These are phyloP conservation scores for Gymnocheta viridis DNA, from an alignment of 2,888 invertebrate genomes.

Conservation along the genomic window DNA sequence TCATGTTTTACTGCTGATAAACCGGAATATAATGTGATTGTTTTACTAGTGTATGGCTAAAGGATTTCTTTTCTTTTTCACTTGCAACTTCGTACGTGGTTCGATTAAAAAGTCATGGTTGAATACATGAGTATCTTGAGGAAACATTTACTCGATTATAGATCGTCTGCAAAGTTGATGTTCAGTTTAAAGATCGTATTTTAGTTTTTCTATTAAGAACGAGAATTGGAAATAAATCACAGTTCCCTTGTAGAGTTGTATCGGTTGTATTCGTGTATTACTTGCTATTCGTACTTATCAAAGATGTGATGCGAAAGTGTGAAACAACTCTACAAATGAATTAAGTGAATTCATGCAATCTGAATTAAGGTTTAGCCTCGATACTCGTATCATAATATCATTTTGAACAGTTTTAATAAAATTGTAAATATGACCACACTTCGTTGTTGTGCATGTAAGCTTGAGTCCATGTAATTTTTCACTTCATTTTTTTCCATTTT, in stretches of 20 bases:
- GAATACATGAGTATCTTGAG: not conserved
- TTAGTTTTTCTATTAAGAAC: too few relatives aligned
- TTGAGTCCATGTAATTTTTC: constrained; percentile 2
- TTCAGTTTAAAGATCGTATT: too few relatives aligned
- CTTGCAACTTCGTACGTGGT: not conserved
- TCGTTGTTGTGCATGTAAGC: not conserved
- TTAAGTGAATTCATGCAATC: too few relatives aligned
- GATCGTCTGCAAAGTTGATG: too few relatives aligned
- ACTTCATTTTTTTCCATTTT: constrained; percentile 26
- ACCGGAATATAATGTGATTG: constrained; percentile 50
- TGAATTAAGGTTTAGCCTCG: too few relatives aligned
- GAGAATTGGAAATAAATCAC: too few relatives aligned
- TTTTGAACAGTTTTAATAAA: not conserved
- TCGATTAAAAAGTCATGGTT: not conserved
- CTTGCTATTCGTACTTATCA: too few relatives aligned
- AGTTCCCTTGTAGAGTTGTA: too few relatives aligned
- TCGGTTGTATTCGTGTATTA: too few relatives aligned
- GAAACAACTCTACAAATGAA: too few relatives aligned
- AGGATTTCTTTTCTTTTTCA: not conserved
- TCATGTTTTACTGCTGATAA: constrained; percentile 23
- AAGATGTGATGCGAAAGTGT: too few relatives aligned
- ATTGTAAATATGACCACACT: constrained; percentile 18
- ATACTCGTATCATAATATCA: not conserved
- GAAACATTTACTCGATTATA: too few relatives aligned
- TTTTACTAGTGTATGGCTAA: constrained; percentile 25